phyloP scores from a whole-genome alignment of 2,113 vertebrate genomes.

The Platichthys flesus region DNA sequence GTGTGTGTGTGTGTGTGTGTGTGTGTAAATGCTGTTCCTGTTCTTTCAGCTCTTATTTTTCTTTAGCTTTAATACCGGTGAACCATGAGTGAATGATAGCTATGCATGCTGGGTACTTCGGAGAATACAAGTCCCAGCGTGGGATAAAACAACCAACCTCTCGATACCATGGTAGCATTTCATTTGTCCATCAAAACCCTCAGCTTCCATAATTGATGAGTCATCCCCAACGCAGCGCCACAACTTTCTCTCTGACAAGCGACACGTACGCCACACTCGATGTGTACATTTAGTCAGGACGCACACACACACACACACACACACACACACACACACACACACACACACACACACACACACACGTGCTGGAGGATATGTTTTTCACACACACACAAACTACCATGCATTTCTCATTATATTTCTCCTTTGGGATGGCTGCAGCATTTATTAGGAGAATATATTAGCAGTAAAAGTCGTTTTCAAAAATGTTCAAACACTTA shows the following conservation, averaged over 20 bases:
- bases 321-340: neutral
- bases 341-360: no score
- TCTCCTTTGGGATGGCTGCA: conserved; percentile 27
- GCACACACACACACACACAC: conserved; percentile 8
- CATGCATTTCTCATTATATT: conserved; percentile 21
- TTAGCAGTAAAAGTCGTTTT: neutral
- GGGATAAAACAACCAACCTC: neutral
- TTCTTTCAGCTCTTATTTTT: no score
- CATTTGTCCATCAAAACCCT: conserved; percentile 14
- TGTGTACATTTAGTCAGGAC: neutral
- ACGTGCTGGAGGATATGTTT: no score
- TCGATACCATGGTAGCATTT: neutral
- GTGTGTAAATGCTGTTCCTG: no score
- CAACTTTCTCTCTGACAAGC: neutral
- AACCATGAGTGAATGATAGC: neutral
- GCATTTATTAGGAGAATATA: conserved; percentile 36
- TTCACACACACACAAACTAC: conserved; percentile 1
- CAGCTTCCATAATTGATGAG: conserved; percentile 8
- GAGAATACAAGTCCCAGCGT: neutral
- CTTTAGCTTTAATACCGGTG: no score
- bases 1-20: no score
- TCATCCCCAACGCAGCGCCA: neutral
- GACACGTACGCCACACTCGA: neutral
- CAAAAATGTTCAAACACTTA: conserved; percentile 15
- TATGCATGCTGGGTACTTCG: neutral